Base-by-base conservation (phyloP, 2,888 invertebrate species). In the Pammene fasciana region DNA sequence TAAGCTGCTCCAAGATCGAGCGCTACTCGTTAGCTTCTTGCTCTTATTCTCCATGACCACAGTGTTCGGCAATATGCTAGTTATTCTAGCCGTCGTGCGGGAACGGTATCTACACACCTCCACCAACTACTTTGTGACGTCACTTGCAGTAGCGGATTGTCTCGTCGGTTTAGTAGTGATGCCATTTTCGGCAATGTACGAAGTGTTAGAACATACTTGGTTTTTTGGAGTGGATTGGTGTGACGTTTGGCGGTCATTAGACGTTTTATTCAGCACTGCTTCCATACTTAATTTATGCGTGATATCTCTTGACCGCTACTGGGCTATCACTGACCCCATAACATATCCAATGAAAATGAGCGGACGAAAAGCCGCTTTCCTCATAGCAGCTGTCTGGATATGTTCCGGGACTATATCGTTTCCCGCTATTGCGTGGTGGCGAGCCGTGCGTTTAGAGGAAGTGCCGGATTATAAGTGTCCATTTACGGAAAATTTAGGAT, bases 281-380 rank as follows among this genome's bases (percentile, higher is more conserved):
- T 99, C 99, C 11, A 99, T 99, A 78, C 94, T 99, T 62, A 99
- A 99, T 89, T 93, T 99, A 66, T 99, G 99, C 89, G 98, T 99
- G 41, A 99, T 99, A 80, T 98, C 98, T 0, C 86, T 99, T 79
- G 99, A 99, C 86, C 95, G 99, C 16, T 99, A 99, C 88, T 99
- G 99, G 99, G 99, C 99, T 56, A 99, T 99, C 73, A 99, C 98
- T 13, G 99, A 99, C 89, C 99, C 99, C 0, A 98, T 99, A 76
- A 97, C 97, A 59, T 99, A 99, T 89, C 98, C 99, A 1, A 97
- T 97, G 92, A 94, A 96, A 73, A 99, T 99, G 97, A 98, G 97
- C 36, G 95, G 97, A 52, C 95, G 95, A 71, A 94, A 97, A 70
- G 98, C 99, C 0, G 96, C 96, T 5, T 94, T 97, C 36, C 94